phyloP scores from a whole-genome alignment of 1,140 invertebrate genomes.

The Heliothis subflexa region DNA sequence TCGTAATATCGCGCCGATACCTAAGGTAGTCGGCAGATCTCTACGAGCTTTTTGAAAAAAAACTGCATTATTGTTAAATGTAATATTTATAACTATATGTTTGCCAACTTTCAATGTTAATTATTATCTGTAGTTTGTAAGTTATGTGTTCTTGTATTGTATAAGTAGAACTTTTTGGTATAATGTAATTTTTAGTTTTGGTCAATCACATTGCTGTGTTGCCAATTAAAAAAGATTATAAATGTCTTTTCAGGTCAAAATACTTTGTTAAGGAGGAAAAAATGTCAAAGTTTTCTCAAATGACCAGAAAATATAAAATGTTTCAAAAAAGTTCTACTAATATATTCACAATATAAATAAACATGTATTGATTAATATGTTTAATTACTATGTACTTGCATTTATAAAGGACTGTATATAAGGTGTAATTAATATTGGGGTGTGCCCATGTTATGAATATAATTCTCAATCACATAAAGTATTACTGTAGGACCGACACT shows the following conservation, averaged over 20 bases:
- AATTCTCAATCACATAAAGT: background rate
- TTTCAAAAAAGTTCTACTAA: constrained; percentile 6
- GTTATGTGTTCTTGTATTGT: background rate
- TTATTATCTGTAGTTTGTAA: constrained; percentile 26
- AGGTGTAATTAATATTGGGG: background rate
- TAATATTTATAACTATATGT: constrained; percentile 1
- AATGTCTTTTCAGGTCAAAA: no score
- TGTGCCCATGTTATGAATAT: constrained; percentile 1
- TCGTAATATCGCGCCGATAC: constrained; percentile 9
- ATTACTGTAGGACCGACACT: background rate
- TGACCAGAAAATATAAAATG: background rate
- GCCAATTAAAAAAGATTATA: background rate
- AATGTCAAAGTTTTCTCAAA: no score
- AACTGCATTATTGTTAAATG: constrained; percentile 11
- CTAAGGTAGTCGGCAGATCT: constrained; percentile 6
- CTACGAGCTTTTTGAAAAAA: constrained; percentile 9
- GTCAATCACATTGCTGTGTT: no score
- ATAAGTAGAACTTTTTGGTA: background rate
- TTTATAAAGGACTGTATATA: constrained; percentile 27
- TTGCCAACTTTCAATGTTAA: constrained; percentile 17
- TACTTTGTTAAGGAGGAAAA: no score
- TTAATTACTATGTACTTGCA: background rate
- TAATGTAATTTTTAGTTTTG: background rate
- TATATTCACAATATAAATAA: background rate
- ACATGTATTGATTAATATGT: background rate